A percentile compares a stretch with the other conserved stretches of the same genome.
Conservation (phyloP, 2,113 vertebrate species). For the Verasper variegatus region DNA sequence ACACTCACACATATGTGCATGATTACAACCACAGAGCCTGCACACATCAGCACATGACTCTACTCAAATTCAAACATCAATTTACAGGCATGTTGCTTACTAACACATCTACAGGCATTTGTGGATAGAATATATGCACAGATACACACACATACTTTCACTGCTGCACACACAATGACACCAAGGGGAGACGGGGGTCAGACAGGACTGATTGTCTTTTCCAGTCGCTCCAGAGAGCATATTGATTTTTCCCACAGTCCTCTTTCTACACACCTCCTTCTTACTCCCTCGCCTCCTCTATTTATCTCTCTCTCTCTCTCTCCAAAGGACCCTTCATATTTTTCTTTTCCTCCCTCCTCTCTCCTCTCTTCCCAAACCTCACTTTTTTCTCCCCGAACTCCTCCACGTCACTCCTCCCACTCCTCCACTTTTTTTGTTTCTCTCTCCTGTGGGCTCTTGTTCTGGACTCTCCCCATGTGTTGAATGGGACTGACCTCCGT, state of each 20-base stretch:
- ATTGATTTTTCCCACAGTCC: conserved; percentile 87
- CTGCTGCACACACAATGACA: conserved; percentile 47
- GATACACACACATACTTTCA: conserved; percentile 30
- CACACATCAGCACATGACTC: conserved; percentile 5
- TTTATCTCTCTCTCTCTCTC: conserved; percentile 27
- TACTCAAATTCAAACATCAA: conserved; percentile 40
- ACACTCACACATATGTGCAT: conserved; percentile 13
- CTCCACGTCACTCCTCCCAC: conserved; percentile 11
- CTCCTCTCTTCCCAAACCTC: conserved; percentile 26
- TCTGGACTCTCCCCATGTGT: background rate
- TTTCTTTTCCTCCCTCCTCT: conserved; percentile 46
- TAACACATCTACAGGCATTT: conserved; percentile 31
- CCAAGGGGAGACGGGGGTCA: conserved; percentile 74
- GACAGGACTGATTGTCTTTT: conserved; percentile 82
- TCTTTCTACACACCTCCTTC: conserved; percentile 72
- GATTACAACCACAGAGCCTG: background rate
- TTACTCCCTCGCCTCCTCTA: conserved; percentile 29
- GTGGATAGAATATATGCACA: conserved; percentile 36
- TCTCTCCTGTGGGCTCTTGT: background rate
- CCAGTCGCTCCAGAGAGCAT: conserved; percentile 76
- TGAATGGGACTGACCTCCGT: conserved; percentile 9
- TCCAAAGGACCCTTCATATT: conserved; percentile 57
- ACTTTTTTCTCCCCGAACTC: conserved; percentile 18
- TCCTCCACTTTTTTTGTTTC: conserved; percentile 3
- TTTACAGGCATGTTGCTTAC: conserved; percentile 31